A percentile compares a stretch with the other conserved stretches of the same genome.
Conservation (phyloP, 2,888 invertebrate species). For the Kuschelorhynchus macadamiae region DNA sequence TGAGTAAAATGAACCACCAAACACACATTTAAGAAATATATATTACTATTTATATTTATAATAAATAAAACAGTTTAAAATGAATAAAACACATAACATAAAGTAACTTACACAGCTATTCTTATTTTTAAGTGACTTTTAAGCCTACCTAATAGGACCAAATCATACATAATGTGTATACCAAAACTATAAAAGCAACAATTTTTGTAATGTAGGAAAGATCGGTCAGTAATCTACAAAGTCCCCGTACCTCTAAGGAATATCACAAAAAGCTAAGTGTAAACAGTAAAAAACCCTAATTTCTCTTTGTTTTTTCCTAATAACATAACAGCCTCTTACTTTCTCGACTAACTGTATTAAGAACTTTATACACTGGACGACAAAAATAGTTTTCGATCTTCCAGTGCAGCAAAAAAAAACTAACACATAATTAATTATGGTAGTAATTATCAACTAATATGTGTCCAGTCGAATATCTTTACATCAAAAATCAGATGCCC, state of each 20-base stretch:
- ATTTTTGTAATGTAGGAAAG: neutral
- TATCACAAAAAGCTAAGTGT: slow-evolving; percentile 19
- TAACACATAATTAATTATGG: slow-evolving; percentile 12
- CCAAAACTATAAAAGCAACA: slow-evolving; percentile 1
- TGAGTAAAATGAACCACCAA: neutral
- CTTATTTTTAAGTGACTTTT: too few species aligned
- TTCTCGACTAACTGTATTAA: neutral
- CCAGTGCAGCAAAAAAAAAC: slow-evolving; percentile 6
- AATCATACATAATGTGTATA: neutral
- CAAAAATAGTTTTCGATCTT: neutral
- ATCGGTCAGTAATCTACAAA: neutral
- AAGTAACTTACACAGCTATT: neutral
- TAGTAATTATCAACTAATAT: slow-evolving; percentile 10
- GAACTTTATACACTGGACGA: neutral
- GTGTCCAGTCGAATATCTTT: slow-evolving; percentile 23
- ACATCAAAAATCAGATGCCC: neutral
- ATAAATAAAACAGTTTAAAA: slow-evolving; percentile 14
- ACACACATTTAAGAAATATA: slow-evolving; percentile 14
- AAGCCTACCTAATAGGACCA: too few species aligned
- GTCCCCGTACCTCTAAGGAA: slow-evolving; percentile 9
- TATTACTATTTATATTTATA: slow-evolving; percentile 15
- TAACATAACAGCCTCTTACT: neutral
- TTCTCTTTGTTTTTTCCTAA: neutral
- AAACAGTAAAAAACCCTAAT: slow-evolving; percentile 7
- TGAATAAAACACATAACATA: slow-evolving; percentile 1